phyloP scores from a whole-genome alignment of 35 echinoderm and acorn worm species.

The Holothuria glaberrima region DNA sequence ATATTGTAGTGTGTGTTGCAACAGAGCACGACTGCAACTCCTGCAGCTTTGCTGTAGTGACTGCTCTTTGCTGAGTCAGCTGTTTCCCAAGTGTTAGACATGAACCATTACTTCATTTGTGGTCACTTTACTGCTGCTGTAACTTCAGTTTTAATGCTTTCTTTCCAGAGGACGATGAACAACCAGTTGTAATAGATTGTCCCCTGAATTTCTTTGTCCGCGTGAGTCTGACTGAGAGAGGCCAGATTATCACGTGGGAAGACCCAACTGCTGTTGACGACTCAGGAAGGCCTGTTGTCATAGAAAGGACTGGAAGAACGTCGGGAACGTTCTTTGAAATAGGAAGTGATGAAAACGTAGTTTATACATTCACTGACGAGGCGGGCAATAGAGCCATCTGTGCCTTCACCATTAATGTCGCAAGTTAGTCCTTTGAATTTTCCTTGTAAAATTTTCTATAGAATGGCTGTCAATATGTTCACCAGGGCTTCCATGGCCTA shows the following conservation, averaged over 20 bases:
- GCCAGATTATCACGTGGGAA: slow-evolving; percentile 6
- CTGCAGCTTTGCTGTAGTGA: too few species aligned
- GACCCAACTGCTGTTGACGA: slow-evolving; percentile 21
- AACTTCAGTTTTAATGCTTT: not conserved
- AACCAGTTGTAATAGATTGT: slow-evolving; percentile 17
- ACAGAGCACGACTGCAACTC: too few species aligned
- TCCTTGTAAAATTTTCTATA: too few species aligned
- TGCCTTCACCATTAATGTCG: not conserved
- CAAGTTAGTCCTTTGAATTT: not conserved
- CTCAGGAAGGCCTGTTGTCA: slow-evolving; percentile 22
- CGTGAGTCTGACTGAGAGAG: slow-evolving; percentile 8
- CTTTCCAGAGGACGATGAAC: slow-evolving; percentile 6
- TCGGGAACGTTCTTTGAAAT: slow-evolving; percentile 27
- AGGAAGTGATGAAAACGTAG: not conserved
- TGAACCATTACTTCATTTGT: too few species aligned
- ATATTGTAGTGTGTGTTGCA: too few species aligned
- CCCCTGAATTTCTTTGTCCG: not conserved
- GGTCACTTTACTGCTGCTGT: too few species aligned
- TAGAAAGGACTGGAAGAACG: not conserved
- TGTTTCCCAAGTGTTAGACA: too few species aligned
- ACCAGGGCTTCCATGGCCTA: too few species aligned
- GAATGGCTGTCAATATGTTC: too few species aligned
- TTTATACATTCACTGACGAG: slow-evolving; percentile 38
- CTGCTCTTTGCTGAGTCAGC: too few species aligned
- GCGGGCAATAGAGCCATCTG: slow-evolving; percentile 11